A percentile compares a stretch with the other conserved stretches of the same genome.
Conservation (phyloP, 1,140 invertebrate genomes). For the Heliconius melpomene region DNA sequence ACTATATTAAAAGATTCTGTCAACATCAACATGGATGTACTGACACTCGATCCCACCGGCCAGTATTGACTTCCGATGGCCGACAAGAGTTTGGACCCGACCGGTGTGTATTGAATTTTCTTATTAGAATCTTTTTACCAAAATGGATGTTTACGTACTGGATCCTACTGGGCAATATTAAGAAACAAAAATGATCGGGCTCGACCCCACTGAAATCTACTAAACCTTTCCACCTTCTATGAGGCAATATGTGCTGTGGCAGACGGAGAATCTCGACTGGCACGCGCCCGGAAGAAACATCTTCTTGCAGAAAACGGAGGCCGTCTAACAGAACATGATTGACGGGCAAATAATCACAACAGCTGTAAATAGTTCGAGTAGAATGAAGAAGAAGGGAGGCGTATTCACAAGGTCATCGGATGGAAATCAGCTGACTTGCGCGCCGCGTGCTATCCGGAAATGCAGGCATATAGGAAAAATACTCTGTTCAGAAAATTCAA, state of each 20-base stretch:
- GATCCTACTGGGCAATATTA: constrained; percentile 61
- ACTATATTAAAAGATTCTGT: constrained; percentile 60
- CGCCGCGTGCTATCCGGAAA: constrained; percentile 72
- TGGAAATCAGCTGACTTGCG: constrained; percentile 75
- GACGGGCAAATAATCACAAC: constrained; percentile 55
- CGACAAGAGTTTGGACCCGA: constrained; percentile 65
- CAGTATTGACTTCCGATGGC: constrained; percentile 65
- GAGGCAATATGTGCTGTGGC: constrained; percentile 75
- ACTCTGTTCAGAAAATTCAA: constrained; percentile 16
- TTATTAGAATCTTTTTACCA: constrained; percentile 56
- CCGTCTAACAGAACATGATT: constrained; percentile 39
- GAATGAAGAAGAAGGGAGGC: constrained; percentile 63
- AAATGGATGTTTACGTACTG: constrained; percentile 53
- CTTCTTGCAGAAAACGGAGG: constrained; percentile 75
- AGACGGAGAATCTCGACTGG: constrained; percentile 67
- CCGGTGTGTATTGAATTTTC: constrained; percentile 72
- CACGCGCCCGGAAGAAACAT: constrained; percentile 71
- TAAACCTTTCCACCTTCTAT: constrained; percentile 57
- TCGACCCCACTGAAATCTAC: constrained; percentile 76
- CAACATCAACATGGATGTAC: constrained; percentile 65
- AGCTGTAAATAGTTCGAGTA: constrained; percentile 72
- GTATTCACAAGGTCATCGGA: constrained; percentile 71
- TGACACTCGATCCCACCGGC: constrained; percentile 70
- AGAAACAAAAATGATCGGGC: constrained; percentile 62
- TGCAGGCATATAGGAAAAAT: constrained; percentile 57